Base-by-base conservation (phyloP, 1,140 invertebrate species). In the Bombyx mandarina region DNA sequence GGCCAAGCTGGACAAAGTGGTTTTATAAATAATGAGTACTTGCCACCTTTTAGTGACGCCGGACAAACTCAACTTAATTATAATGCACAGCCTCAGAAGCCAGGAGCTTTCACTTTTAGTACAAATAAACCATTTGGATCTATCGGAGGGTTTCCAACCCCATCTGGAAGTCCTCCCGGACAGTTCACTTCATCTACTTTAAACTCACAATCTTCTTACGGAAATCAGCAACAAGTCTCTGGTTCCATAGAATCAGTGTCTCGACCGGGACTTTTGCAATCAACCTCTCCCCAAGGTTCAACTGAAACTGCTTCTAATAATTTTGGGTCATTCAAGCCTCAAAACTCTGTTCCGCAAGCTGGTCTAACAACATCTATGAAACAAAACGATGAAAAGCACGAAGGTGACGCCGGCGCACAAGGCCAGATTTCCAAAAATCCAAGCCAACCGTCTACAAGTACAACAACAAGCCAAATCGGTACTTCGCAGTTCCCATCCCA, bases 11-110 rank as follows among this genome's bases (percentile, higher is more conserved):
- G 43, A 45, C 12, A 22, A 45, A 18, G 43, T 18, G 43, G 9
- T 8, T n/a, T 26, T 8, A 18, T 22, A 18, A 60, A 54, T n/a
- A 67, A 62, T 49, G 67, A 69, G 56, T 75, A 72, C 54, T 62
- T 68, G 53, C 65, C 65, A 22, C 66, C 67, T 35, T 10, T 8
- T 6, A 43, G 43, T 12, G 26, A 50, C 10, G 42, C 57, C 12
- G 10, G 8, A 7, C 43, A 43, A 43, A 10, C 52, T 54, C 52
- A 18, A 43, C 2, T 35, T 35, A 35, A 35, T 35, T 35, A 35
- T 35, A 5, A n/a, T 10, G 10, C 10, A 6, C 42, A 54, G 10
- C 12, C 12, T 44, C 52, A 54, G 12, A 12, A 10, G 44, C 52
- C 42, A 18, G 26, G 43, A 22, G 35, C 18, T 8, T 7, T 7